Evolutionary conservation across 2,113 vertebrate species (phyloP).

Genomic region (Zosterops borbonicus): DNA sequence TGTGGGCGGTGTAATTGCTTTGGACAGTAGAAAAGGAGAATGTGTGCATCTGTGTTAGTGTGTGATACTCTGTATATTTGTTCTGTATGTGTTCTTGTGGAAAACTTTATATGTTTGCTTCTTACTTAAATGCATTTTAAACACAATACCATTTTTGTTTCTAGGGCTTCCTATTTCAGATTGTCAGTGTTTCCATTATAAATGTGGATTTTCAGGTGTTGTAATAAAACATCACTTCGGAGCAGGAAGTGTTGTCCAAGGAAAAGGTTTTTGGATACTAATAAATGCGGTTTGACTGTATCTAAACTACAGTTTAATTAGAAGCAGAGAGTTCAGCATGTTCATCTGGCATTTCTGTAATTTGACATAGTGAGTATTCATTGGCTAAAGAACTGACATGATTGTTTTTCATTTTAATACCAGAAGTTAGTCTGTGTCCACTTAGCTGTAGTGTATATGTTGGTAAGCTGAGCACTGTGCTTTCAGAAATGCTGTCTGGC

Average conservation of each 20-base stretch:
- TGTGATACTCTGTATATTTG: neutral
- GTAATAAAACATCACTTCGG: neutral
- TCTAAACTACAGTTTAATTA: neutral
- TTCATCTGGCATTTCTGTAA: neutral
- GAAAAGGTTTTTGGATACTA: neutral
- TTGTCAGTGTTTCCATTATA: constrained; percentile 6
- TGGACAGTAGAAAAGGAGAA: constrained; percentile 43
- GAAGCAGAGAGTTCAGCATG: neutral
- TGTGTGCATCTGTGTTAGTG: constrained; percentile 28
- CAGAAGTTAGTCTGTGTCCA: neutral
- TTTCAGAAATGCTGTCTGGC: neutral
- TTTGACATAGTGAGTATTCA: neutral
- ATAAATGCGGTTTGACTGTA: neutral
- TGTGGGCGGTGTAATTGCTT: constrained; percentile 70
- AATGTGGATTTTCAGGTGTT: neutral
- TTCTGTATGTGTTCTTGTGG: neutral
- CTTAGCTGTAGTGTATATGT: neutral
- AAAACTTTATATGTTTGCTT: constrained; percentile 3
- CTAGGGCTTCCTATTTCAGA: neutral
- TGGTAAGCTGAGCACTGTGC: neutral
- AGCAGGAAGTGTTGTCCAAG: neutral
- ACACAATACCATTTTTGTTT: neutral
- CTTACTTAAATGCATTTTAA: neutral
- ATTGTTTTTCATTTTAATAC: neutral
- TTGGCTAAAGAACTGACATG: neutral